Base-by-base conservation (phyloP, 1,140 invertebrate genomes). In the Microplitis demolitor region DNA sequence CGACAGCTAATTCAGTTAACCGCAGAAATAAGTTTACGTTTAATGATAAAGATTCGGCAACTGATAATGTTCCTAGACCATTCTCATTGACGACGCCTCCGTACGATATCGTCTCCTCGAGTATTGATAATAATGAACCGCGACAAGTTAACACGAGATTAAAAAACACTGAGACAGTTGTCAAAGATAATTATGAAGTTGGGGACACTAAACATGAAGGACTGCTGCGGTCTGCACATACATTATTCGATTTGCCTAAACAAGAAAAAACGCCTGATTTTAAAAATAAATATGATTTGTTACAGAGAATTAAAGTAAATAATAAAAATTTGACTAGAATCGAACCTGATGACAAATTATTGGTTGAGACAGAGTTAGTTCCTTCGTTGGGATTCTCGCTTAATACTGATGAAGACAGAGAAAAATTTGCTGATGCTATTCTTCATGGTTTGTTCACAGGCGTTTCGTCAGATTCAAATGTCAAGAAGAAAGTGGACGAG, bases 381-480 rank as follows among this genome's bases (percentile, higher is more conserved):
- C 84, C 84, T 16, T 83, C 85, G 9, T 45, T 87, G 0, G 80
- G 83, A 62, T 87, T 87, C 31, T 78, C 83, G 4, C 75, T 87
- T 0, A 80, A 84, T 35, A 84, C 82, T 1, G 77, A 79, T 4
- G 70, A 81, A 14, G 85, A 79, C 2, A 78, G 80, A 5, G 75
- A 82, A 8, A 80, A 83, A 35, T 87, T 83, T 56, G 78, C 80
- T 1, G 79, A 86, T 16, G 84, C 85, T 16, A 67, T 86, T 8
- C 70, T 84, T 5, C 79, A 70, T 2, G 85, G 85, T 11, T 67
- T 85, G n/a, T 75, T 87, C 34, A 68, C 74, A 2, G 77, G 78
- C 63, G 13, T 71, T 56, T n/a, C 14, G 3, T 35, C 62, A 53
- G 50, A 74, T 1, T 31, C 9, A 24, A 58, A 58, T 31, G 16